Base-by-base conservation (phyloP, 1,140 invertebrate species). In the Brachionus koreanus region DNA sequence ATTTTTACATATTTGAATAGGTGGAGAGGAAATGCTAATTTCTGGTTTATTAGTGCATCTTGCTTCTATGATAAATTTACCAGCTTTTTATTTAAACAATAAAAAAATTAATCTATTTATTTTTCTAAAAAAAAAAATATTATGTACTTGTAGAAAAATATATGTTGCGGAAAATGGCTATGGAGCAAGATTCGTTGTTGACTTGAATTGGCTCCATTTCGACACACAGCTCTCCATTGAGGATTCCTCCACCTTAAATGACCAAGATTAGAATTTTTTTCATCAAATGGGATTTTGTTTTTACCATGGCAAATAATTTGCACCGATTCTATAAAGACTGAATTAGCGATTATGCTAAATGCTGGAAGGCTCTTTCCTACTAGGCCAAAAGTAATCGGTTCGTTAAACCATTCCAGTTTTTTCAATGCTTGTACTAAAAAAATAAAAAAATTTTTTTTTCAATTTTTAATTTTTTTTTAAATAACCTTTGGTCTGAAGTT, bases 331-430 rank as follows among this genome's bases (percentile, higher is more conserved):
- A 65, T 33, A 23, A 79, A 42, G 7, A 79, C 19, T 19, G 76
- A 57, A 37, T 57, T 39, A 3, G 16, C 39, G 7, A 61, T 61
- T 61, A 79, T 25, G 39, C 76, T 79, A 19, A 79, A 79, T 39
- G 76, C 16, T 0, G 76, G 76, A 6, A 79, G 19, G 37, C 2
- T 1, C 35, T 57, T 65, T 29, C 76, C 76, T 23, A 61, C 49
- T 12, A 61, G 23, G 16, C 49, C 76, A 61, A 42, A 79, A 42
- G 61, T 79, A 35, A 65, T 57, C 33, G 76, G 76, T 16, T 79
- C 76, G 42, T 79, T 79, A 6, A 79, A 79, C 76, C 76, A 79
- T 61, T 79, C 76, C 2, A 79, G 23, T 35, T 79, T 79, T 61
- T 65, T 79, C 12, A 79, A 61, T 23, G 46, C 10, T 61, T 65